Percentiles rank a stretch among this genome's conserved stretches.
Conservation (phyloP, 2,113 vertebrate species). For the Sturnira hondurensis region DNA sequence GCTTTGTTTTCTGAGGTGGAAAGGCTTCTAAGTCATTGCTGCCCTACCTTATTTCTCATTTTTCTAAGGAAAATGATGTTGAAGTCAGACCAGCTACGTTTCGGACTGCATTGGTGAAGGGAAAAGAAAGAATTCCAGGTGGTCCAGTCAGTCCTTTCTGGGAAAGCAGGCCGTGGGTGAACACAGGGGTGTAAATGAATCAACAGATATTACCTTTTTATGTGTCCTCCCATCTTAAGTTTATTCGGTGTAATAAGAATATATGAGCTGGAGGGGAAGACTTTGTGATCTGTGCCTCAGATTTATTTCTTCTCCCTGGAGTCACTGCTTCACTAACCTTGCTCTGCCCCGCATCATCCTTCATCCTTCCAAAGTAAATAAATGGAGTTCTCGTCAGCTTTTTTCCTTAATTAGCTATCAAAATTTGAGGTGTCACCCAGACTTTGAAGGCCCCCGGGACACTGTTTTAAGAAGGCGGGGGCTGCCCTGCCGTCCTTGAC, state of each 20-base stretch:
- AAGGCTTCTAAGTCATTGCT: background rate
- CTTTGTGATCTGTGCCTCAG: conserved; percentile 28
- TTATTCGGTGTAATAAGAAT: background rate
- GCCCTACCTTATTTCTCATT: background rate
- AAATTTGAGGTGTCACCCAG: conserved; percentile 52
- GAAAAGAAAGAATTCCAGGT: background rate
- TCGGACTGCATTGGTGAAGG: background rate
- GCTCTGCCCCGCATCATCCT: background rate
- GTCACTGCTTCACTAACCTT: conserved; percentile 42
- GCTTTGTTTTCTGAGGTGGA: background rate
- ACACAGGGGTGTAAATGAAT: background rate
- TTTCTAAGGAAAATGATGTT: background rate
- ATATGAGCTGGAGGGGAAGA: background rate
- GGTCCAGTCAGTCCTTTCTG: background rate
- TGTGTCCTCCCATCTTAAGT: background rate
- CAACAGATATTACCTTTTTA: background rate
- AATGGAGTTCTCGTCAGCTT: conserved; percentile 29
- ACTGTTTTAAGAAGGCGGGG: background rate
- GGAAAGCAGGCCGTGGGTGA: background rate
- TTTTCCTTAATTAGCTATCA: conserved; percentile 57
- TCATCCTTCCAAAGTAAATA: conserved; percentile 60
- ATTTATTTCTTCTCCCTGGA: conserved; percentile 10
- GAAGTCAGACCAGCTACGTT: background rate
- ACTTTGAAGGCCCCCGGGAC: conserved; percentile 18
- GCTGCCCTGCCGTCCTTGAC: conserved; percentile 36